These are phyloP conservation scores for Chromoteleia sp. DNA, from an alignment of 2,888 invertebrate genomes.

Conservation along the genomic window DNA sequence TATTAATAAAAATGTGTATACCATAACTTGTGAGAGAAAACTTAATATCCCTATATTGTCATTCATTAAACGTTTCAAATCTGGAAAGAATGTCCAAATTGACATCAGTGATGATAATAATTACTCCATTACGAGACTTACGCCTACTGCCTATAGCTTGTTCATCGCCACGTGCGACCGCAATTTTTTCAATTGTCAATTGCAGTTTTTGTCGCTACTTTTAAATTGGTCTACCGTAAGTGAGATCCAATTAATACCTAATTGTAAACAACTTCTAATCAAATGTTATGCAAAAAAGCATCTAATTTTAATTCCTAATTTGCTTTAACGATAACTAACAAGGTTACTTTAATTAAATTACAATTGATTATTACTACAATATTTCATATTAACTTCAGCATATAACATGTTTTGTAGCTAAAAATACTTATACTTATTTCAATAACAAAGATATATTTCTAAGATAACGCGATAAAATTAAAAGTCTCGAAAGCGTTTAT, in stretches of 20 bases:
- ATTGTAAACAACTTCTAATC: neutral
- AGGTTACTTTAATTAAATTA: too few relatives aligned
- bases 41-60: neutral
- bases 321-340: neutral
- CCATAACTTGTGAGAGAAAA: neutral
- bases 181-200: slow-evolving; percentile 46
- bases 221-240: slow-evolving; percentile 27
- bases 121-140: slow-evolving; percentile 45
- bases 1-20: neutral
- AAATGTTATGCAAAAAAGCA: neutral
- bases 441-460: too few relatives aligned
- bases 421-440: too few relatives aligned
- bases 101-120: slow-evolving; percentile 37
- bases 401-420: too few relatives aligned
- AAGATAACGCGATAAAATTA: too few relatives aligned
- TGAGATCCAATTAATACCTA: slow-evolving; percentile 10
- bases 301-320: neutral
- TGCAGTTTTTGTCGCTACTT: slow-evolving; percentile 10
- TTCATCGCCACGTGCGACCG: slow-evolving; percentile 39
- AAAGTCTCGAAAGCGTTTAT: too few relatives aligned
- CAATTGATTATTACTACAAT: too few relatives aligned
- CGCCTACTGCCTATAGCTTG: slow-evolving; percentile 52
- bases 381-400: too few relatives aligned
- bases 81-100: slow-evolving; percentile 18
- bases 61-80: slow-evolving; percentile 16